phyloP scores from a whole-genome alignment of 2,888 invertebrate genomes.

The Nomada fucata region DNA sequence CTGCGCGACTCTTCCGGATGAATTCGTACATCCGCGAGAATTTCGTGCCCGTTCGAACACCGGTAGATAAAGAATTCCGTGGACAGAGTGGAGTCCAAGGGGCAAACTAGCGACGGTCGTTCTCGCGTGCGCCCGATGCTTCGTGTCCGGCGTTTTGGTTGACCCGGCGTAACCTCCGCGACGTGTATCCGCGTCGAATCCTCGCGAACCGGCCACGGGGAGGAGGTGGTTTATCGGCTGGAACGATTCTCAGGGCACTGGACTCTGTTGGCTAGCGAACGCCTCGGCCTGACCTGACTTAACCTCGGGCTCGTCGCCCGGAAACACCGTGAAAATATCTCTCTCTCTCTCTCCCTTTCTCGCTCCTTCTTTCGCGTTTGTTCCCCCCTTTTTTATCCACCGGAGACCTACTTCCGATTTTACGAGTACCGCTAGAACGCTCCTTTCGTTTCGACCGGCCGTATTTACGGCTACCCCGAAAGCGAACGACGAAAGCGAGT shows the following conservation, averaged over 20 bases:
- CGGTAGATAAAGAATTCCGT: slow-evolving; percentile 5
- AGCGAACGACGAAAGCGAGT: not conserved
- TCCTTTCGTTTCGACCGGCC: slow-evolving; percentile 9
- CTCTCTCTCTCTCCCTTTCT: not conserved
- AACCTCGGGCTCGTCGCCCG: slow-evolving; percentile 62
- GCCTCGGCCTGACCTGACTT: slow-evolving; percentile 65
- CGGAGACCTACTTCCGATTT: slow-evolving; percentile 50
- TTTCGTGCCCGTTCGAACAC: not conserved
- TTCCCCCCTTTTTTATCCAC: not conserved
- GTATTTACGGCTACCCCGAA: slow-evolving; percentile 37
- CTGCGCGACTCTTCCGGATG: no score
- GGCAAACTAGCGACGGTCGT: slow-evolving; percentile 42
- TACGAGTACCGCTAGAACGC: slow-evolving; percentile 14
- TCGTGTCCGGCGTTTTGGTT: slow-evolving; percentile 72
- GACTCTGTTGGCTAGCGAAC: slow-evolving; percentile 56
- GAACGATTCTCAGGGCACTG: slow-evolving; percentile 71
- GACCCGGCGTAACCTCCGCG: slow-evolving; percentile 71
- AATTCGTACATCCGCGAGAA: not conserved
- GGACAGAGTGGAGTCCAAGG: slow-evolving; percentile 4
- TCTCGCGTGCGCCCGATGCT: slow-evolving; percentile 66
- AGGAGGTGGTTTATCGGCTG: slow-evolving; percentile 68
- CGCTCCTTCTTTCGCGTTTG: not conserved
- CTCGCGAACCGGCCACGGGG: slow-evolving; percentile 53
- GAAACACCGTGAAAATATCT: slow-evolving; percentile 47
- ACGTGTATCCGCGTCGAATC: slow-evolving; percentile 72